Conservation (phyloP, 1,140 invertebrate species). For the Drosophila pallidifrons region DNA sequence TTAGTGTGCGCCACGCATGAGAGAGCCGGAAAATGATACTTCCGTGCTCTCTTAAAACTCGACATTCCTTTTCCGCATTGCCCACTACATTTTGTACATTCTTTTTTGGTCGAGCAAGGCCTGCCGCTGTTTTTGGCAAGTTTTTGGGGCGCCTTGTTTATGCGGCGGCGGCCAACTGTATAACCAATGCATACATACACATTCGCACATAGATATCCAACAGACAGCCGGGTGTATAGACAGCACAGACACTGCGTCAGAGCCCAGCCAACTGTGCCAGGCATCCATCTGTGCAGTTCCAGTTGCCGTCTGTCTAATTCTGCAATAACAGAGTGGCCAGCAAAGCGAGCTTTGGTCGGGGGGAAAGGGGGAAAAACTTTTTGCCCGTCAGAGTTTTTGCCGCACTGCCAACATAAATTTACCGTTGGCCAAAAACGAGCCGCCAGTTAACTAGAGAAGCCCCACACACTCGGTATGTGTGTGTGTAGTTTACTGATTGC, state of each 20-base stretch:
- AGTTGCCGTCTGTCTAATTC: constrained; percentile 76
- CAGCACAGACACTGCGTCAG: constrained; percentile 52
- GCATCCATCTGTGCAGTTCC: constrained; percentile 80
- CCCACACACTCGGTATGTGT: constrained; percentile 1
- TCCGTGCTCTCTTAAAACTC: constrained; percentile 53
- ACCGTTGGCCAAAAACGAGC: constrained; percentile 77
- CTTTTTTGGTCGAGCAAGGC: constrained; percentile 29
- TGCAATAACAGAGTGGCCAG: constrained; percentile 64
- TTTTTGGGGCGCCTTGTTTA: constrained; percentile 72
- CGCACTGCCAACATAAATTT: constrained; percentile 76
- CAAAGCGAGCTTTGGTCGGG: too few relatives aligned
- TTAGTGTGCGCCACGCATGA: constrained; percentile 79
- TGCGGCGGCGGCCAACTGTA: constrained; percentile 75
- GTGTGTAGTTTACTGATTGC: constrained; percentile 82
- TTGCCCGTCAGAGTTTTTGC: constrained; percentile 60
- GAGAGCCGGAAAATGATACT: constrained; percentile 76
- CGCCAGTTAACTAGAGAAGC: constrained; percentile 66
- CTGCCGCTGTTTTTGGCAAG: constrained; percentile 32
- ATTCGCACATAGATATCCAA: constrained; percentile 1
- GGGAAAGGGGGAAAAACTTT: constrained; percentile 44
- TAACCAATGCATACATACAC: constrained; percentile 59
- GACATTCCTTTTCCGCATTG: constrained; percentile 80
- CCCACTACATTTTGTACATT: constrained; percentile 74
- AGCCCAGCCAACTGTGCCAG: constrained; percentile 73
- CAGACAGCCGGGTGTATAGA: constrained; percentile 15